Evolutionary conservation across 2,797 vertebrate species (phyloP), one percentile per base, ranked within the genome.

Genomic region (Dicrostonyx torquatus): DNA sequence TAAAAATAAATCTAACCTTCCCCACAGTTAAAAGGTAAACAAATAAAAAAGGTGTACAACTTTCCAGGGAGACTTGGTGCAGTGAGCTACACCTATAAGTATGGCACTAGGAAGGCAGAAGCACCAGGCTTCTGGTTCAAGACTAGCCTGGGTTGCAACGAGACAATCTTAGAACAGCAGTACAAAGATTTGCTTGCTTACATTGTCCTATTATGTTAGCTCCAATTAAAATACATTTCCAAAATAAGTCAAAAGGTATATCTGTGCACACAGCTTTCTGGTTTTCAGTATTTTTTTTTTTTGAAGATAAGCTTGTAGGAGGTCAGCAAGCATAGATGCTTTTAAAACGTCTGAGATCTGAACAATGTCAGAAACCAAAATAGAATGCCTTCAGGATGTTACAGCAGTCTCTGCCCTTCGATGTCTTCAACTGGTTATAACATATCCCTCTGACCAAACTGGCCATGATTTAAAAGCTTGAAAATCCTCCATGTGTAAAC

Each of bases 301-400:
- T 87, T 87, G 31, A 87, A 48, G 22, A 91, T 76, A 91, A 93
- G 77, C 72, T 85, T 77, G 43, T 89, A 87, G 26, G 70, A 93
- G 22, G 64, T n/a, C 40, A 84, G 76, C 7, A 93, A 89, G 84
- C 22, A 87, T 31, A 75, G 62, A 48, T 62, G 43, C 79, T 91
- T 94, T 88, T 89, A 84, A 64, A 58, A 90, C 4, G 13, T 31
- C 53, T 89, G 15, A 78, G n/a, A 83, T 72, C 34, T 87, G 58
- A 96, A 91, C 31, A 89, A 85, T n/a, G 64, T 93, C 68, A 95
- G 79, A 94, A 91, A 80, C 43, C 24, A 87, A 93, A 90, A 83
- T 6, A 89, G 26, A 87, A 70, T 66, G 37, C 66, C 76, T 76
- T 82, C 75, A 85, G 15, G n/a, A 45, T 6, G 13, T 76, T 50